Evolutionary conservation across 2,888 invertebrate species (phyloP).

Genomic region (Diarsia rubi): DNA sequence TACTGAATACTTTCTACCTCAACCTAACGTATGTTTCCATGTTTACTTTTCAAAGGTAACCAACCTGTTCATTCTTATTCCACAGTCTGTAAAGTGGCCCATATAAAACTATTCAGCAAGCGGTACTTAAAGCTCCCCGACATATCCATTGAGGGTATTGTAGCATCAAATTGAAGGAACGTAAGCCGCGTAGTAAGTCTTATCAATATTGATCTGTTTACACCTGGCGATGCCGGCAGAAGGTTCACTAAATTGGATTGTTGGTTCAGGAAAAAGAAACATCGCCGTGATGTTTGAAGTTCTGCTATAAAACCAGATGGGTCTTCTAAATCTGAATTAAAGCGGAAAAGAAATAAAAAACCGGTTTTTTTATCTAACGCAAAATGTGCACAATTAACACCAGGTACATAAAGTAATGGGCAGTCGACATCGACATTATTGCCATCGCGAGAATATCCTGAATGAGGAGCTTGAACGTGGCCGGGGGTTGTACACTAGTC

Average conservation of each 20-base stretch:
- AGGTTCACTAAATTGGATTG: conserved; percentile 28
- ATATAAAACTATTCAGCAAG: conserved; percentile 50
- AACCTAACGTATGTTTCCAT: conserved; percentile 27
- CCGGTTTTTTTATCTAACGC: background rate
- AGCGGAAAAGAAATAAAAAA: background rate
- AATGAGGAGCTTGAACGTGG: no score
- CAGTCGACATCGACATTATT: no score
- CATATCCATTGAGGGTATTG: conserved; percentile 36
- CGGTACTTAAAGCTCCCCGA: conserved; percentile 35
- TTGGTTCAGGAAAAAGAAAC: conserved; percentile 25
- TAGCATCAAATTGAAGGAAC: conserved; percentile 57
- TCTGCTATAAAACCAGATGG: background rate
- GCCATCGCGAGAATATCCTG: no score
- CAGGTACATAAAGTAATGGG: no score
- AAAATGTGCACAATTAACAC: background rate
- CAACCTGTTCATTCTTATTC: conserved; percentile 46
- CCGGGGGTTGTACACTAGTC: no score
- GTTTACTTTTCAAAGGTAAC: conserved; percentile 51
- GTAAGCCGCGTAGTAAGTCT: conserved; percentile 20
- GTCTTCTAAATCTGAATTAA: background rate
- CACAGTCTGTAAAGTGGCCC: conserved; percentile 24
- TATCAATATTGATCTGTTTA: conserved; percentile 57
- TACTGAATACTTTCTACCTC: conserved; percentile 30
- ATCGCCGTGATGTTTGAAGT: background rate
- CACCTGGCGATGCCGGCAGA: conserved; percentile 37